These are phyloP conservation scores for Anaspis maculata DNA, from an alignment of 2,888 invertebrate genomes.

Conservation along the genomic window DNA sequence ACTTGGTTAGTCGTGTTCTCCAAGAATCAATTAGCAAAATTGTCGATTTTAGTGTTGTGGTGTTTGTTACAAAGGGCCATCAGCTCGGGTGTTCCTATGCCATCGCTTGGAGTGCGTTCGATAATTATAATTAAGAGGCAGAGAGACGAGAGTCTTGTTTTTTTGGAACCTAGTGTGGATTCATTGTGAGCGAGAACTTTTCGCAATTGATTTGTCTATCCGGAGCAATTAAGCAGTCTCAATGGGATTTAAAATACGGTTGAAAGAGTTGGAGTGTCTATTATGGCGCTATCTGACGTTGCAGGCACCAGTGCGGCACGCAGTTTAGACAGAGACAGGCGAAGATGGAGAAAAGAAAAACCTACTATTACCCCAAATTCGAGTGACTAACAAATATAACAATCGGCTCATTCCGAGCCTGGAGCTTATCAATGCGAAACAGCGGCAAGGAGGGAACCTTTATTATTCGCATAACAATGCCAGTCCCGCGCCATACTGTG, in stretches of 20 bases:
- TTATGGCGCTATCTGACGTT: conserved; percentile 12
- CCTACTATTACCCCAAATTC: conserved; percentile 14
- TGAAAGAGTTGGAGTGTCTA: conserved; percentile 1
- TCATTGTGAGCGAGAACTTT: too few species aligned
- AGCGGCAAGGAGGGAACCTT: conserved; percentile 22
- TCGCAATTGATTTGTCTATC: not conserved
- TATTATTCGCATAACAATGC: conserved; percentile 27
- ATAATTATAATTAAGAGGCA: too few species aligned
- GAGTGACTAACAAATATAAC: conserved; percentile 19
- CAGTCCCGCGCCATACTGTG: conserved; percentile 20
- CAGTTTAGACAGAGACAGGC: too few species aligned
- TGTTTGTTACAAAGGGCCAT: too few species aligned
- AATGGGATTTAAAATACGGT: not conserved
- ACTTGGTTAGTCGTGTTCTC: too few species aligned
- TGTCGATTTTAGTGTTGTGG: too few species aligned
- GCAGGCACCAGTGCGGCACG: conserved; percentile 8
- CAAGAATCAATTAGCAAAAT: too few species aligned
- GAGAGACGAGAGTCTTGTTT: too few species aligned
- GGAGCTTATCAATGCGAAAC: conserved; percentile 27
- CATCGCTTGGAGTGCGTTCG: too few species aligned
- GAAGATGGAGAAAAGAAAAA: too few species aligned
- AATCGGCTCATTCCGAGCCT: conserved; percentile 22
- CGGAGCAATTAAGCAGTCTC: not conserved
- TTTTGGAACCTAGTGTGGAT: too few species aligned
- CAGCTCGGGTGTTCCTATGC: too few species aligned